Evolutionary conservation across 2,888 invertebrate genomes (phyloP), one percentile per base, ranked within the genome.

Genomic region (Bellardia pandia): DNA sequence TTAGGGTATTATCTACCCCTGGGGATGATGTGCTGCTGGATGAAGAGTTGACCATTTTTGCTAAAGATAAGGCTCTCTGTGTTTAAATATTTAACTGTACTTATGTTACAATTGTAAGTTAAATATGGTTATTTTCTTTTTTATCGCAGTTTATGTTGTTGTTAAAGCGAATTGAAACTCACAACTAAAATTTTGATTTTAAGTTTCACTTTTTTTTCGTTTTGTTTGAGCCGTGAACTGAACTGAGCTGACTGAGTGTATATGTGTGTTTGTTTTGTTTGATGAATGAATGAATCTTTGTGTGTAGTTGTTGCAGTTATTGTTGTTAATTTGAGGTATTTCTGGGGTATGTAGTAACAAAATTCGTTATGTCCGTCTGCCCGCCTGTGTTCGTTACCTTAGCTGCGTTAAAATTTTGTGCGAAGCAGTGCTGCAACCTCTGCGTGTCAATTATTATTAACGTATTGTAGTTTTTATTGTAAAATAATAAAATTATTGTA

Each of bases 161-260:
- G 37, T 58, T 64, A 58, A 75, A 64, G 11, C 69, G 58, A 81
- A 69, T 56, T 23, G 13, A 77, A 66, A 79, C 71, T 45, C 64
- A 48, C 81, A 81, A 85, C 81, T 72, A 60, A 74, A 82, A 66
- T 30, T 71, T 45, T 66, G 33, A 53, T 66, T 81, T 66, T 58
- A 78, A 81, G 62, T 85, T 85, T 82, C 85, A 85, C 85, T 85
- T 85, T 80, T 86, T 75, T 51, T 16, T 68, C 30, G 30, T 30
- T 23, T 82, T 83, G 40, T 60, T 71, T 62, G 51, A 51, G 58
- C 45, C 66, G 62, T 75, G 13, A 78, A 69, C 64, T 62, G 42
- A 71, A 33, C 56, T 64, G 3, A 16, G 62, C 16, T 71, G 51
- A 16, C 8, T 42, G 60, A 23, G 16, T 9, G 66, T 23, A n/a